Percentiles rank a stretch among this genome's conserved stretches.
These are phyloP conservation scores for Dasypogon diadema DNA, from an alignment of 2,888 invertebrate genomes.

Conservation along the genomic window DNA sequence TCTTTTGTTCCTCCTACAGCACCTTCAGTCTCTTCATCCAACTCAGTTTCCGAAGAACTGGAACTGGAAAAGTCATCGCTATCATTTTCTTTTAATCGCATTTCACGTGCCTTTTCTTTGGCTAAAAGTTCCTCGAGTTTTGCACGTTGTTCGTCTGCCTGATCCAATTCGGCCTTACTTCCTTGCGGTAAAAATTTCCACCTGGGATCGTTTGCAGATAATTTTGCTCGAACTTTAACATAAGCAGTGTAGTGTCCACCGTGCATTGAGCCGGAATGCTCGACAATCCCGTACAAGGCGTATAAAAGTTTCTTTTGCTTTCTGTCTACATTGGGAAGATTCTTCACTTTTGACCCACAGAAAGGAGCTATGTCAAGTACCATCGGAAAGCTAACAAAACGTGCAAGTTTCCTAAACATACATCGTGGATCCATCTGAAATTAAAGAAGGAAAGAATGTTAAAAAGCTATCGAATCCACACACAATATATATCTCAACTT, in stretches of 20 bases:
- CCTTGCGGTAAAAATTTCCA: conserved; percentile 80
- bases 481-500: no score
- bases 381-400: conserved; percentile 88
- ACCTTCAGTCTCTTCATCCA: conserved; percentile 61
- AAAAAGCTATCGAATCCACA: no score
- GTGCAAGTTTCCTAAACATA: conserved; percentile 85
- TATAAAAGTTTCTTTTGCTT: conserved; percentile 81
- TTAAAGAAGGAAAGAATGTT: no score
- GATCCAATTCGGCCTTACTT: conserved; percentile 71
- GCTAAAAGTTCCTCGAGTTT: conserved; percentile 67
- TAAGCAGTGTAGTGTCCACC: conserved; percentile 92
- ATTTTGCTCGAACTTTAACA: conserved; percentile 83
- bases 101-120: conserved; percentile 63
- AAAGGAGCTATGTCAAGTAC: conserved; percentile 91
- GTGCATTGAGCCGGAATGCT: conserved; percentile 91
- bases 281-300: conserved; percentile 94
- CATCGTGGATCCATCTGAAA: conserved; percentile 81
- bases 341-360: conserved; percentile 78
- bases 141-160: conserved; percentile 69
- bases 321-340: conserved; percentile 73
- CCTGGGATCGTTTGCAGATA: conserved; percentile 75
- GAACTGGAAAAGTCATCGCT: conserved; percentile 73
- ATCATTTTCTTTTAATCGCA: conserved; percentile 65
- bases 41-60: conserved; percentile 60
- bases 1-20: conserved; percentile 65